phyloP scores from a whole-genome alignment of 2,888 invertebrate species.

The Bugulina stolonifera region DNA sequence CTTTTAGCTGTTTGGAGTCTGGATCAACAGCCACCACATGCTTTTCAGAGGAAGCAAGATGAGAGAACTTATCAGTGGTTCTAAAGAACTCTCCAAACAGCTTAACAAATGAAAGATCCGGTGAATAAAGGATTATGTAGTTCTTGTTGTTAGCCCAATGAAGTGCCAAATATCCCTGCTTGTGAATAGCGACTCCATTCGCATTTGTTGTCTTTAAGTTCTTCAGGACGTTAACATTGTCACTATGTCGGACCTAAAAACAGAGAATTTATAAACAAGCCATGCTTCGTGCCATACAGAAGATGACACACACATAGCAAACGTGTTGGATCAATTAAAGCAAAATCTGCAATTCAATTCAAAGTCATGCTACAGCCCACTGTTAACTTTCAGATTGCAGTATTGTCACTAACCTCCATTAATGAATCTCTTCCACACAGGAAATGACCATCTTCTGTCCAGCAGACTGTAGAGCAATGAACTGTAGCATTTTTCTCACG shows the following conservation, averaged over 20 bases:
- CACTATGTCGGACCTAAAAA: not conserved
- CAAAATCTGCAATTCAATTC: not conserved
- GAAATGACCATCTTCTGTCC: conserved; percentile 6
- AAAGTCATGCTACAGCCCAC: not conserved
- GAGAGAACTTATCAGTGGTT: conserved; percentile 20
- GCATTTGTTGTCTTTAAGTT: conserved; percentile 12
- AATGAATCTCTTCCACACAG: conserved; percentile 19
- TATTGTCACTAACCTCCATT: not conserved
- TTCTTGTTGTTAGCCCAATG: conserved; percentile 14
- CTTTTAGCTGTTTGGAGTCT: conserved; percentile 13
- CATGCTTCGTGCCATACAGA: no score
- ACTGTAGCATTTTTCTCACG: conserved; percentile 11
- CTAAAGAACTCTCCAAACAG: conserved; percentile 24
- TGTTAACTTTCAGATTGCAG: not conserved
- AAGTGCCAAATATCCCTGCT: conserved; percentile 10
- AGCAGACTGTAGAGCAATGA: conserved; percentile 14
- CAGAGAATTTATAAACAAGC: no score
- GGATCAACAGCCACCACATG: conserved; percentile 16
- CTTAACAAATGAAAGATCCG: not conserved
- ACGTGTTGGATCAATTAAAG: no score
- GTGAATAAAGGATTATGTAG: conserved; percentile 18
- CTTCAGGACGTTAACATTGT: conserved; percentile 4
- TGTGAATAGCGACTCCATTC: conserved; percentile 14
- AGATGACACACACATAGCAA: no score
- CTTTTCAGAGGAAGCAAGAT: not conserved